Evolutionary conservation across 2,797 vertebrate species (phyloP), one percentile per base, ranked within the genome.

Genomic region (Ibycter americanus): DNA sequence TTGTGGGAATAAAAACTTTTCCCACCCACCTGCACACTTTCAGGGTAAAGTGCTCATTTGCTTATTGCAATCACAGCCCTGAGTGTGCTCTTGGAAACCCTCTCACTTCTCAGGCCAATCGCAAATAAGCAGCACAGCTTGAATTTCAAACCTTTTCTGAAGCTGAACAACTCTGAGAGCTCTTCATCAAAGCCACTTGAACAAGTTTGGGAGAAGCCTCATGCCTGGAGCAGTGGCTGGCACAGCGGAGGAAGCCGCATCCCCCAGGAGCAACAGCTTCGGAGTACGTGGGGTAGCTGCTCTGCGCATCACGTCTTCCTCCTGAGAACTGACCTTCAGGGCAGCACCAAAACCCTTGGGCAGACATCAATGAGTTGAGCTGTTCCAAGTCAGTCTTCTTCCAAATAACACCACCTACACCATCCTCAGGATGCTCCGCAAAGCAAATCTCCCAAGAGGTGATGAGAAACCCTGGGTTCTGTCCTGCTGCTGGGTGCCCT

Each of bases 271-370:
- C 46, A 55, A 38, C 46, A 46, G 40, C 58, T 42, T 55, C 70
- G 4, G 22, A 63, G 49, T 1, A 36, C 3, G 0, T 0, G 0
- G 2, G 7, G 54, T 11, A 40, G 59, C 55, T 84, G 70, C 32
- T 82, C 58, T 61, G 62, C 1, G 1, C 4, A 22, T 6, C 10
- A 2, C 0, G 4, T 7, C 19, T 32, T 17, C 31, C 34, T 52
- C 56, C 32, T 7, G 12, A 46, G 54, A 80, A 44, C 14, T 44
- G 23, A 44, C 27, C 34, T 79, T 58, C 7, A 56, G 42, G 25
- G 14, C 12, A 79, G 42, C 7, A 31, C 32, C 56, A 55, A 59
- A 52, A 17, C 31, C 9, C 44, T 36, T 21, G 5, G 59, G 44
- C 21, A 87, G 51, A 51, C 56, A 31, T 27, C 38, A 52, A 9